Percentiles rank a stretch among this genome's conserved stretches.
Evolutionary conservation across 2,888 invertebrate genomes (phyloP).

Genomic region (Melangyna quadrimaculata): DNA sequence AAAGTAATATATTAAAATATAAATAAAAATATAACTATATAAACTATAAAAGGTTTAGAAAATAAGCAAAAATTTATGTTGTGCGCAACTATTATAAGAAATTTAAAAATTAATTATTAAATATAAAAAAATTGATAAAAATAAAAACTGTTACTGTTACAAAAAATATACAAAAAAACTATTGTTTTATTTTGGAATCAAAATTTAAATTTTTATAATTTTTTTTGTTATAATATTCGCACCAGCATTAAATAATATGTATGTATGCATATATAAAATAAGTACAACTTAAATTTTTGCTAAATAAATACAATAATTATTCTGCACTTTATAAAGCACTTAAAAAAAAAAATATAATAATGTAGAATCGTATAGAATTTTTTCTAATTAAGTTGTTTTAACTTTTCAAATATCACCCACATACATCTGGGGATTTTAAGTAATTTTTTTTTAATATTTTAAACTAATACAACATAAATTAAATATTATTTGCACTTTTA

Average conservation of each 20-base stretch:
- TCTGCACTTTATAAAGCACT: constrained; percentile 13
- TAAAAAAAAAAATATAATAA: neutral
- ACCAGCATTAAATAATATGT: constrained; percentile 45
- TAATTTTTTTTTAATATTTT: no score
- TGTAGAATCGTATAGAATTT: neutral
- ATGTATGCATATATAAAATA: constrained; percentile 5
- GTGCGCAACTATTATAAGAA: constrained; percentile 37
- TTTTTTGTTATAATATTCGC: neutral
- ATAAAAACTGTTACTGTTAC: constrained; percentile 67
- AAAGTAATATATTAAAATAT: neutral
- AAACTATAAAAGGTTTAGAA: constrained; percentile 29
- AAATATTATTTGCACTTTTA: no score
- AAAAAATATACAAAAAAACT: constrained; percentile 19
- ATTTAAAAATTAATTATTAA: neutral
- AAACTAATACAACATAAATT: no score
- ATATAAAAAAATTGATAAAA: constrained; percentile 50
- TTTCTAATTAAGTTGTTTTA: no score
- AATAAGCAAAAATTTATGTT: constrained; percentile 67
- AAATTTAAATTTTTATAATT: neutral
- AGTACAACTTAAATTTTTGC: constrained; percentile 67
- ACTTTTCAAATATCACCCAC: no score
- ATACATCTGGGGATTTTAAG: no score
- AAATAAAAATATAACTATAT: no score
- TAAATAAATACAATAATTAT: neutral
- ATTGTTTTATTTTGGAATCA: constrained; percentile 53